Percentiles rank a stretch among this genome's conserved stretches.
Evolutionary conservation across 2,113 vertebrate genomes (phyloP).

Genomic region (Leucosticte australis): DNA sequence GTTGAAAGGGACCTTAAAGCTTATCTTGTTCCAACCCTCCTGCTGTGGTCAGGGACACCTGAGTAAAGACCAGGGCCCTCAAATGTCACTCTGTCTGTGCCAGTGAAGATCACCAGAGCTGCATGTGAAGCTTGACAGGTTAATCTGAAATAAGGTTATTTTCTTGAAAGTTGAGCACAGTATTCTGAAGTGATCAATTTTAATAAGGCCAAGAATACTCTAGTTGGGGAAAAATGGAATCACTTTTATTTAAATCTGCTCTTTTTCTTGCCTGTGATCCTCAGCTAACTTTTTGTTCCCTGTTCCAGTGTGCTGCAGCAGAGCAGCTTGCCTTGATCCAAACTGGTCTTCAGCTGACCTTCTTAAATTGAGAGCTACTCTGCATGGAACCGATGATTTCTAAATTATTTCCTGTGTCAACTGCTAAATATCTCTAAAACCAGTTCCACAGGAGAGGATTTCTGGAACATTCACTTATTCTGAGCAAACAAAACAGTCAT

Average conservation of each 20-base stretch:
- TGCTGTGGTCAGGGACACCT: background rate
- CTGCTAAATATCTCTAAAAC: background rate
- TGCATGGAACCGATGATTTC: background rate
- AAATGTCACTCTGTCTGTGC: background rate
- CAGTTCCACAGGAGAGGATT: background rate
- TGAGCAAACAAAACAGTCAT: slow-evolving; percentile 10
- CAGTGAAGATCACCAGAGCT: background rate
- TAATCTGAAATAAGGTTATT: background rate
- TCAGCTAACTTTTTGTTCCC: background rate
- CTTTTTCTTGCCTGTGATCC: background rate
- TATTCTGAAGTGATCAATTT: background rate
- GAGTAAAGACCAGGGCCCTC: background rate
- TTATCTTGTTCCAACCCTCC: background rate
- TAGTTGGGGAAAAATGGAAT: rapidly evolving
- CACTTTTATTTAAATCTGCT: background rate
- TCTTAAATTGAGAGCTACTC: slow-evolving; percentile 4
- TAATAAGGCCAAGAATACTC: background rate
- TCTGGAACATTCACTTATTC: background rate
- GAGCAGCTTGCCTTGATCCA: background rate
- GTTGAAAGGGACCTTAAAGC: background rate
- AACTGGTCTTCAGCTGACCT: background rate
- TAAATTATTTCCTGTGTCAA: background rate
- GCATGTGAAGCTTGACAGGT: background rate
- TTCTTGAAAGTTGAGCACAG: background rate
- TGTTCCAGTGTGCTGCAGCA: background rate